These are phyloP conservation scores for Xiphophorus birchmanni DNA, from an alignment of 2,797 vertebrate genomes.

Conservation along the genomic window DNA sequence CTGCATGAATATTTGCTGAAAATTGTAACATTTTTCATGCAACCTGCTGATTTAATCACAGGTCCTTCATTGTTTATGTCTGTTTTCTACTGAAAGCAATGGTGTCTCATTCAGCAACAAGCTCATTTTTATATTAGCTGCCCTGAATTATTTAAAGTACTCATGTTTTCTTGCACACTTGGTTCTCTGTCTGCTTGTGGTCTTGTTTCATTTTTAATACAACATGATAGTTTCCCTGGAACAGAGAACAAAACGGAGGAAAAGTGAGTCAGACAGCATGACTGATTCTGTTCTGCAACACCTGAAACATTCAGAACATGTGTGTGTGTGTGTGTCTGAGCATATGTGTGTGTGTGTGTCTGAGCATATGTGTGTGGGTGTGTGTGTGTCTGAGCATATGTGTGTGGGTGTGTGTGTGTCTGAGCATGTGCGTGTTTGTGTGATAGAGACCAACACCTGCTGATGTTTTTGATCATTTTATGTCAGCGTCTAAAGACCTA, in stretches of 20 bases:
- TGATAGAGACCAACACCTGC: neutral
- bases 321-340: neutral
- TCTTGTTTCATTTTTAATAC: constrained; percentile 1
- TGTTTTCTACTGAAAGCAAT: neutral
- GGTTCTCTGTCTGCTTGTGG: neutral
- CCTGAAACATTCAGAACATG: neutral
- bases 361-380: neutral
- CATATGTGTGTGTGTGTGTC: neutral
- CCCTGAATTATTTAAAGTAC: neutral
- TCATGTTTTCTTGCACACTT: neutral
- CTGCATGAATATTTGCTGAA: neutral
- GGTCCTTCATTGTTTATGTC: neutral
- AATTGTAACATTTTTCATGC: no score
- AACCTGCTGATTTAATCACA: neutral
- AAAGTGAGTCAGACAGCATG: neutral
- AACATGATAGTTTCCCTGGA: constrained; percentile 2
- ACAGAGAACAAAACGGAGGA: neutral
- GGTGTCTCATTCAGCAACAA: neutral
- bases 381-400: no score
- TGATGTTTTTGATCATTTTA: neutral
- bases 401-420: neutral
- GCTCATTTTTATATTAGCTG: neutral
- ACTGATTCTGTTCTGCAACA: constrained; percentile 1
- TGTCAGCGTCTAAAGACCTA: no score
- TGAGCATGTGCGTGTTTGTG: neutral